Base-by-base conservation (phyloP, 2,113 vertebrate species). In the Mellivora capensis region DNA sequence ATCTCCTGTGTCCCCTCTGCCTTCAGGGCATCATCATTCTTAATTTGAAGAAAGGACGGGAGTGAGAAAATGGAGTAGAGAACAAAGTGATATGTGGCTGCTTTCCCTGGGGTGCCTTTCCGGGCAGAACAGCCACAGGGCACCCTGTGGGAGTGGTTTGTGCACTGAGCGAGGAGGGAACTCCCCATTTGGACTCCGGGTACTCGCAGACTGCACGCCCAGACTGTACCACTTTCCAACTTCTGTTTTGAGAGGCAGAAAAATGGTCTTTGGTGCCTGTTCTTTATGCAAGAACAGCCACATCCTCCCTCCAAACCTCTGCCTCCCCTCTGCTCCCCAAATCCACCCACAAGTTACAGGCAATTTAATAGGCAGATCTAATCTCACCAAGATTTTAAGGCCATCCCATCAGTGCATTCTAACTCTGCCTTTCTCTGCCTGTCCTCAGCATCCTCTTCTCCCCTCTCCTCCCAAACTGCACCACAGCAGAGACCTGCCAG, bases 321-420 rank as follows among this genome's bases (percentile, higher is more conserved):
- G 6, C 29, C 34, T 87, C n/a, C 79, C 20, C 37, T 77, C 1
- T 1, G 17, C 37, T 96, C 80, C 93, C 80, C 62, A 54, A 95
- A 88, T 94, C 64, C 54, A 93, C 69, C 54, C 7, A 18, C 37
- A 47, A 71, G 69, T 81, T 90, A n/a, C 47, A 71, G 72, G 85
- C 85, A 93, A 93, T 97, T 97, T 96, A 97, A 93, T 67, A 85
- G 90, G 94, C 71, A 87, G 95, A 97, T 97, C 76, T 97, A 97
- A 96, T 95, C 96, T 97, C 85, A 88, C 76, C 71, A 44, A 74
- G 87, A 84, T 95, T 97, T 96, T 67, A 93, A 92, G 97, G 85
- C 47, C 64, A 74, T 82, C 90, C 76, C 15, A 23, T 76, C 18
- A 7, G 15, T 42, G 6, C 54, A 49, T 15, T 62, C 39, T 39